Evolutionary conservation across 2,113 vertebrate genomes (phyloP).

Genomic region (Corythaixoides concolor): DNA sequence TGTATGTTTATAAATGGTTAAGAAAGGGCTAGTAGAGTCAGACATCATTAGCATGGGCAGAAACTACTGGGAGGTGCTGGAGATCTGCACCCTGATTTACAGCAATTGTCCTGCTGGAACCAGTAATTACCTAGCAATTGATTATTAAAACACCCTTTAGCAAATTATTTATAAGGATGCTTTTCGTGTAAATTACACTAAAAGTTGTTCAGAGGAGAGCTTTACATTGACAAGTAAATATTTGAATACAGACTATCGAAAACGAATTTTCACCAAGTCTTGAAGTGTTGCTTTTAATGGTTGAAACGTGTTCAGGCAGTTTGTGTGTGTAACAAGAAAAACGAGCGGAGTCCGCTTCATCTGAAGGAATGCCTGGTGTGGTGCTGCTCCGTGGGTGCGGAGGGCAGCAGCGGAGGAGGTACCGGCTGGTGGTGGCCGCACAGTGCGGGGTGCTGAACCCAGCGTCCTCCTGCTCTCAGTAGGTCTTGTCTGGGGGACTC

Average conservation of each 20-base stretch:
- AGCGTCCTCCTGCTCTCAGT: background rate
- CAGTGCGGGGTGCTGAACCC: background rate
- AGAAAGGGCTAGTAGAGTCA: slow-evolving; percentile 27
- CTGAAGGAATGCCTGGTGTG: background rate
- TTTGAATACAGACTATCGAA: background rate
- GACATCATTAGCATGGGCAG: slow-evolving; percentile 8
- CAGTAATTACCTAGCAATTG: slow-evolving; percentile 30
- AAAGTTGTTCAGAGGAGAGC: background rate
- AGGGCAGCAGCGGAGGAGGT: background rate
- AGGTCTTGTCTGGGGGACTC: background rate
- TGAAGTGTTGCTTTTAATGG: background rate
- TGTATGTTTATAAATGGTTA: slow-evolving; percentile 29
- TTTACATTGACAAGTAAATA: background rate
- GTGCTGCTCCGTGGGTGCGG: background rate
- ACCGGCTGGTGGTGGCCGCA: background rate
- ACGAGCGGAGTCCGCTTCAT: rapidly evolving
- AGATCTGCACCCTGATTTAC: background rate
- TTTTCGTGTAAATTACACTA: background rate
- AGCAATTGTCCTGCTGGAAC: slow-evolving; percentile 36
- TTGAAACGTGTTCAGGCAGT: background rate
- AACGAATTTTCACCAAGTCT: background rate
- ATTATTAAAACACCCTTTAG: slow-evolving; percentile 32
- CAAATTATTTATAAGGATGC: slow-evolving; percentile 14
- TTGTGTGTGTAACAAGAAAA: background rate
- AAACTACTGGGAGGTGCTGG: background rate